A percentile compares a stretch with the other conserved stretches of the same genome.
Conservation (phyloP, 2,113 vertebrate genomes). For the Myrmophylax atrothorax region DNA sequence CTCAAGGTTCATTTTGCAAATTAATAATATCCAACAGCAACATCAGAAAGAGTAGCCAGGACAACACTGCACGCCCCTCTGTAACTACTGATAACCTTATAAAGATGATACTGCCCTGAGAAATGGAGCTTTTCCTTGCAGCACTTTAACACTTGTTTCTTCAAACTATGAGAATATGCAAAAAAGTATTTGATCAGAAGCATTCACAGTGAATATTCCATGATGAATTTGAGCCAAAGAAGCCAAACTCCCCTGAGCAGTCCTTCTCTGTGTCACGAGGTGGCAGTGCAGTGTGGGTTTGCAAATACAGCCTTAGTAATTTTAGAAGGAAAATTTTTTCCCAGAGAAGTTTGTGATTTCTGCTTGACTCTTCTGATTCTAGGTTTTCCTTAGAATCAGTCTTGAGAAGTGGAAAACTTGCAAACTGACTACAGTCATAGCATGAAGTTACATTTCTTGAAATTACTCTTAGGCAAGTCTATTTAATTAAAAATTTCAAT, state of each 20-base stretch:
- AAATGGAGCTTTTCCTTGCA: neutral
- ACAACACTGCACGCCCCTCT: neutral
- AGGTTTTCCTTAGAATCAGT: neutral
- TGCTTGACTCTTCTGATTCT: neutral
- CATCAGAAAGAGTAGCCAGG: neutral
- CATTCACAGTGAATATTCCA: accelerated
- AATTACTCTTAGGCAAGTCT: neutral
- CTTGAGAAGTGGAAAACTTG: neutral
- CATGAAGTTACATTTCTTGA: neutral
- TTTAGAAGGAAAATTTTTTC: neutral
- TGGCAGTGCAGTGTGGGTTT: neutral
- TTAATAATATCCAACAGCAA: neutral
- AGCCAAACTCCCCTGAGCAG: neutral
- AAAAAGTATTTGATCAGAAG: neutral
- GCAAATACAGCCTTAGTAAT: neutral
- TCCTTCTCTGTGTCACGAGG: neutral
- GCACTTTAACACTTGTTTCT: neutral
- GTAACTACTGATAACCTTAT: neutral
- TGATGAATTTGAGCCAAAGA: accelerated
- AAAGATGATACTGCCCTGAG: neutral
- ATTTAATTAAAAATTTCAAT: neutral
- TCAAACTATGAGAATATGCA: neutral
- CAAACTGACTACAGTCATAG: neutral
- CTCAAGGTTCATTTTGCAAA: neutral
- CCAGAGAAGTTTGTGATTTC: neutral